phyloP scores from a whole-genome alignment of 1,140 invertebrate genomes.

The Matsumurasca onukii region DNA sequence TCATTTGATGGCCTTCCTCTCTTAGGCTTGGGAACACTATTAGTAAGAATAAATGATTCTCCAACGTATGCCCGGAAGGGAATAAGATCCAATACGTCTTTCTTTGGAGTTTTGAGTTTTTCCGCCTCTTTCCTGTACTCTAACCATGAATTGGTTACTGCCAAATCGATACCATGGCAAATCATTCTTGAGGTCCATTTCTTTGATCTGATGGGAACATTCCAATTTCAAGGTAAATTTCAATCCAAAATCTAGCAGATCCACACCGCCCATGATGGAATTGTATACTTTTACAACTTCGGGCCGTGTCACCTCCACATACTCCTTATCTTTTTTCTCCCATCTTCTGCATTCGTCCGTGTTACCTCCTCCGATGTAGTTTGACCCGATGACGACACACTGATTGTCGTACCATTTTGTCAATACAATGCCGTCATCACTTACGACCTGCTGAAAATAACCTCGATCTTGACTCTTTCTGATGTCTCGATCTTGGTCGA shows the following conservation, averaged over 20 bases:
- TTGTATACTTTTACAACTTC: slow-evolving; percentile 48
- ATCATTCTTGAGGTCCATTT: slow-evolving; percentile 36
- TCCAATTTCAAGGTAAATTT: slow-evolving; percentile 37
- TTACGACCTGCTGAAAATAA: background rate
- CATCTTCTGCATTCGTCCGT: slow-evolving; percentile 40
- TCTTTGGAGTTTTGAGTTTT: background rate
- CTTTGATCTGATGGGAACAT: slow-evolving; percentile 30
- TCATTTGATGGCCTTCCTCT: slow-evolving; percentile 32
- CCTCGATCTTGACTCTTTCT: slow-evolving; percentile 19
- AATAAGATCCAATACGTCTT: slow-evolving; percentile 31
- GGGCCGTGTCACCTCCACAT: slow-evolving; percentile 44
- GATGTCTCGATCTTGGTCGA: slow-evolving; percentile 28
- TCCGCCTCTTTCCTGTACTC: slow-evolving; percentile 27
- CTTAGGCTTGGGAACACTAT: slow-evolving; percentile 19
- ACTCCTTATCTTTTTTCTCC: slow-evolving; percentile 44
- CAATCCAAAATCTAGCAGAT: slow-evolving; percentile 43
- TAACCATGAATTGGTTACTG: slow-evolving; percentile 33
- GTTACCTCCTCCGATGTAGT: slow-evolving; percentile 34
- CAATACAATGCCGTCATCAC: slow-evolving; percentile 30
- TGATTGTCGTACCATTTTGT: slow-evolving; percentile 37
- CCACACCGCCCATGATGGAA: slow-evolving; percentile 48
- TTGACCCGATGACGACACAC: slow-evolving; percentile 29
- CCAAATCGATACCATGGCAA: slow-evolving; percentile 33
- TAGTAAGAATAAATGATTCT: slow-evolving; percentile 21
- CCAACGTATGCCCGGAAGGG: slow-evolving; percentile 27